Evolutionary conservation across 1,140 invertebrate genomes (phyloP).

Genomic region (Trichonephila inaurata): DNA sequence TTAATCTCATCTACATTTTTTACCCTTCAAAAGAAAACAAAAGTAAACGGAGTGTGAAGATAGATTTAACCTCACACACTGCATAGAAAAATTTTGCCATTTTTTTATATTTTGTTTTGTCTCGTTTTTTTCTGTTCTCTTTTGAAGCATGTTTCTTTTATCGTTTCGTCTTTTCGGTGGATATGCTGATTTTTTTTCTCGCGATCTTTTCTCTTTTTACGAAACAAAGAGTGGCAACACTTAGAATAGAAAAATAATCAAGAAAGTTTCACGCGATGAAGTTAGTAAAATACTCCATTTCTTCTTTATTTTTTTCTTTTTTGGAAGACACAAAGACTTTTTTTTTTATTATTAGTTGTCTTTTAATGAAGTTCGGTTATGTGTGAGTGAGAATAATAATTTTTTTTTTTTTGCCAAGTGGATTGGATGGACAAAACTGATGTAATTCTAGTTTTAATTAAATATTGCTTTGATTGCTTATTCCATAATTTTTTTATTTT

Average conservation of each 20-base stretch:
- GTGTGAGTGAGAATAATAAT: not conserved
- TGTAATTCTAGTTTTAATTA: constrained; percentile 18
- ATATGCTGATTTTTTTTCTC: not conserved
- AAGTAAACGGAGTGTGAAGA: constrained; percentile 63
- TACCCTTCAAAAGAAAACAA: constrained; percentile 53
- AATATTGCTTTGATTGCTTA: constrained; percentile 16
- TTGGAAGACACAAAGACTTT: not conserved
- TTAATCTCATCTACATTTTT: constrained; percentile 71
- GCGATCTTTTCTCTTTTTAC: constrained; percentile 22
- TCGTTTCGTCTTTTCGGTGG: constrained; percentile 22
- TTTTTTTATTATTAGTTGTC: not conserved
- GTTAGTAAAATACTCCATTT: constrained; percentile 4
- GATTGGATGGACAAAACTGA: not conserved
- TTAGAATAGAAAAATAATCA: constrained; percentile 31
- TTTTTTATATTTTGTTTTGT: not conserved
- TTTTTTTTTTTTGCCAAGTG: not conserved
- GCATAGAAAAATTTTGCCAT: not conserved
- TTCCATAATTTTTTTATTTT: not conserved
- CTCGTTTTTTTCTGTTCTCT: not conserved
- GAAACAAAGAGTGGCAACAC: constrained; percentile 35
- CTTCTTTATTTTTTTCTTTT: not conserved
- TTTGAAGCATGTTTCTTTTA: constrained; percentile 19
- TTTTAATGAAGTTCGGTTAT: constrained; percentile 19
- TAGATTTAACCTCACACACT: constrained; percentile 54
- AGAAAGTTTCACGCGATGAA: constrained; percentile 31